Conservation (phyloP, 2,888 invertebrate species). For the Antheraea assamensis region DNA sequence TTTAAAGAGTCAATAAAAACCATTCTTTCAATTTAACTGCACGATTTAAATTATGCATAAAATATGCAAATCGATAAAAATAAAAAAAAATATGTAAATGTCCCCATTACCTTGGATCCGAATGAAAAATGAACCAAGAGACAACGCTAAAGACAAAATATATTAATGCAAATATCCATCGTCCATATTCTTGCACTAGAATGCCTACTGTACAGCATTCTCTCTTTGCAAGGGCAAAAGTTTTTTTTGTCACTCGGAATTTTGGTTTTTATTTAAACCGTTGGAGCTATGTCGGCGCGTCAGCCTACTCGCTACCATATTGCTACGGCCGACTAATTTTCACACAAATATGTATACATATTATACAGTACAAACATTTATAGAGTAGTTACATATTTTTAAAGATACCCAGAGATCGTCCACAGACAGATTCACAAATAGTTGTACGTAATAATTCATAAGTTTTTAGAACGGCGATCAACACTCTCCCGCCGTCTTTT, state of each 20-base stretch:
- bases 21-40: neutral
- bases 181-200: neutral
- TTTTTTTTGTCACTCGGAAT: neutral
- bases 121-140: neutral
- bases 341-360: no score
- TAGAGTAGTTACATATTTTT: no score
- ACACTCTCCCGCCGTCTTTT: no score
- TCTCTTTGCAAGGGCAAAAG: neutral
- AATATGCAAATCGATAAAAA: neutral
- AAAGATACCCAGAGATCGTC: no score
- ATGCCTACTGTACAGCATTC: neutral
- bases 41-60: constrained; percentile 1
- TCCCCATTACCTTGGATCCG: constrained; percentile 1
- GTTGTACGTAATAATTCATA: no score
- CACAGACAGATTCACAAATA: no score
- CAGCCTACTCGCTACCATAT: no score
- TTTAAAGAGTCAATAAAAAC: constrained; percentile 1
- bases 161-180: neutral
- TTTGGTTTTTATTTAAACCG: no score
- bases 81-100: neutral
- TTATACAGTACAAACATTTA: no score
- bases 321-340: no score
- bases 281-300: no score
- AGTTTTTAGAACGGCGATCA: no score
- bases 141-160: neutral